Percentiles rank a stretch among this genome's conserved stretches.
phyloP scores from a whole-genome alignment of 2,888 invertebrate genomes.

The Aphidoletes aphidimyza region DNA sequence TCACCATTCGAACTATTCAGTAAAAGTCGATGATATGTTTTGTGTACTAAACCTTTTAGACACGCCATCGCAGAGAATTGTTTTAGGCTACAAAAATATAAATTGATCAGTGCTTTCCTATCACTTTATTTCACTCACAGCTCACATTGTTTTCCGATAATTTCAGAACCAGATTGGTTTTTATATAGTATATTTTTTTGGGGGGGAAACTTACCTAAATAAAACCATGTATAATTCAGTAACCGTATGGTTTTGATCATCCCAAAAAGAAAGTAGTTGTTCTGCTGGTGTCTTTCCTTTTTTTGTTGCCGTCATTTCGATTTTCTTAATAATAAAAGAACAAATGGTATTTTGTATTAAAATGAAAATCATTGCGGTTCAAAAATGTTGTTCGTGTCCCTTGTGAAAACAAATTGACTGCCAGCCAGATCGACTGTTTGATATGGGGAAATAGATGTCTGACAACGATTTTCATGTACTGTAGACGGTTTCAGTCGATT shows the following conservation, averaged over 20 bases:
- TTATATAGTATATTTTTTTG: background rate
- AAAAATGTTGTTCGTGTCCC: no score
- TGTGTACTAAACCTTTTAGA: conserved; percentile 74
- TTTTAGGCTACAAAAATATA: conserved; percentile 72
- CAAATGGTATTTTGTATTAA: conserved; percentile 4
- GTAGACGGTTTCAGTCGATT: no score
- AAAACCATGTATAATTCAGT: conserved; percentile 81
- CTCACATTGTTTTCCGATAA: background rate
- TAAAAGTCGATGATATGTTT: conserved; percentile 73
- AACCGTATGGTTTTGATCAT: conserved; percentile 83
- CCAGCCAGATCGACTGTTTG: no score
- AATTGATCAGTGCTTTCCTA: no score
- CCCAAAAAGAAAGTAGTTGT: conserved; percentile 82
- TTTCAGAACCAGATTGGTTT: background rate
- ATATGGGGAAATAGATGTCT: no score
- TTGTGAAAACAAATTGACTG: no score
- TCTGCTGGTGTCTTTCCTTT: conserved; percentile 74
- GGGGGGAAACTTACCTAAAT: conserved; percentile 61
- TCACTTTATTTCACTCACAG: no score
- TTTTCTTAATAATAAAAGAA: conserved; percentile 64
- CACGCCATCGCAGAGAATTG: conserved; percentile 80
- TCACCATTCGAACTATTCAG: conserved; percentile 57
- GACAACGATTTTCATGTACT: no score
- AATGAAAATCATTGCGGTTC: no score
- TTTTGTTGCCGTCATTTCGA: conserved; percentile 69